Base-by-base conservation (phyloP, 2,888 invertebrate species). In the Lasioglossum figueresi region DNA sequence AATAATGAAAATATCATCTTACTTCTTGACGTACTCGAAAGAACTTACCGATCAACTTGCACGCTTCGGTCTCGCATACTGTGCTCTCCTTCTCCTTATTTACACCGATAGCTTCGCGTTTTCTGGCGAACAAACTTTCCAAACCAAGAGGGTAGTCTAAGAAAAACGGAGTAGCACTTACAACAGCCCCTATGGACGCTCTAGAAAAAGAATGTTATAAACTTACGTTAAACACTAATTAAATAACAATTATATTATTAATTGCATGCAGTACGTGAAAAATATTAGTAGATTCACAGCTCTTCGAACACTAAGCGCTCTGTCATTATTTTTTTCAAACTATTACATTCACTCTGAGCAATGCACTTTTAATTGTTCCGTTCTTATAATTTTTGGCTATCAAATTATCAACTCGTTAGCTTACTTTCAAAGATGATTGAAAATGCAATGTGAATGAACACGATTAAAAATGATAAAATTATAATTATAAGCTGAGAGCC, bases 51-150 rank as follows among this genome's bases (percentile, higher is more conserved):
- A 87, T 83, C 40, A 63, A 3, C 27, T 79, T 70, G 34, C 87
- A 87, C 37, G 86, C 85, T 14, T 83, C 37, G 16, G 80, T 66
- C 3, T 86, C 23, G 19, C 87, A 87, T 23, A 83, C 14, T 14
- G 27, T 14, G 1, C 78, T 76, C 59, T 74, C 70, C 0, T 45
- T 27, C 3, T 66, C 23, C 23, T 19, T 31, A 3, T 71, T 45
- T 3, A 34, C 45, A 5, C 0, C 14, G 8, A 59, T 4, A 23
- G 5, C 27, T 48, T 78, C 75, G 6, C 68, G 66, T 76, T 79
- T 71, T 5, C 27, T 1, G 5, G 43, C 66, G 14, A 87, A 87
- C 12, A 87, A 76, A 56, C 73, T 70, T 59, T 48, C 72, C 59
- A 87, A 76, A 14, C 79, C 43, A 3, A 10, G 76, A n/a, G 85